Base-by-base conservation (phyloP, 2,888 invertebrate genomes). In the Schizotus pectinicornis region DNA sequence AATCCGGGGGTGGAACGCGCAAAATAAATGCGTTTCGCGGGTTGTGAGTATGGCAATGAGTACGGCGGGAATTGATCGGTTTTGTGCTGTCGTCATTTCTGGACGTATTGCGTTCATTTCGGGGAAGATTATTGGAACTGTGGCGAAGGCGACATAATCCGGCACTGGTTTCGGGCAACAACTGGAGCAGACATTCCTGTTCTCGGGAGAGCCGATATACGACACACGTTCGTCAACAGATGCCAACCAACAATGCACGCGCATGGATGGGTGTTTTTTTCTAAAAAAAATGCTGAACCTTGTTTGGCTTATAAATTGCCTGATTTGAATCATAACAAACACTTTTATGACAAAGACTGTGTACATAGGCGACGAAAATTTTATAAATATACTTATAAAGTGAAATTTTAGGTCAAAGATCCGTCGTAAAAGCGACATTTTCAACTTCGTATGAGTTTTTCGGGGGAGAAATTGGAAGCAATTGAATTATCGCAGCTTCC, bases 261-360 rank as follows among this genome's bases (percentile, higher is more conserved):
- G 38, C 45, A 54, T 53, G 39, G 8, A n/a, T 32, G 22, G 54
- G 37, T 35, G 43, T 34, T 37, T 59, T 51, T 45, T 48, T 51
- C 56, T 51, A 49, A 58, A 64, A 64, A 64, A 67, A 64, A 61
- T 62, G 55, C 58, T 46, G 55, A 63, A 65, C 62, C 59, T 61
- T 70, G 69, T 71, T 69, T 69, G 65, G 71, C 67, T 70, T 70
- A 69, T 67, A 70, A 72, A 72, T 72, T 72, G 67, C 68, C 67
- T 69, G 58, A 72, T 70, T 70, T 70, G 68, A 68, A 70, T 70
- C 65, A 67, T 63, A 67, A 67, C 67, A 70, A 69, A 68, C 64
- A 63, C 64, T 67, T 67, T 68, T 68, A 67, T 58, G 64, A 61
- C 50, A 56, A 55, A 56, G 50, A 37, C 45, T 51, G 38, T 56